Conservation (phyloP, 1,140 invertebrate species). For the Hylaeus volcanicus region DNA sequence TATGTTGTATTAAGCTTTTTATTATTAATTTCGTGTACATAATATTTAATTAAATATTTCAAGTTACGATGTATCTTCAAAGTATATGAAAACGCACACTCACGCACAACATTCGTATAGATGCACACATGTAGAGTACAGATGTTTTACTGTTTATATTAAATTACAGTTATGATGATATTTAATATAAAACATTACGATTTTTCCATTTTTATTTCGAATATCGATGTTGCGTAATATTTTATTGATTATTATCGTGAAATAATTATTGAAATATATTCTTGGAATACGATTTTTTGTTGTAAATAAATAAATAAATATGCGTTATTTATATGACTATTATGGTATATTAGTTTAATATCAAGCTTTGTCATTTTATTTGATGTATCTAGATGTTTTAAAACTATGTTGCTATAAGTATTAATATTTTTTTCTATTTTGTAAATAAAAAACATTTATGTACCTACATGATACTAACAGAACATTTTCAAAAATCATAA, state of each 20-base stretch:
- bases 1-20: not conserved
- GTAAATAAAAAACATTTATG: slow-evolving; percentile 4
- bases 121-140: not conserved
- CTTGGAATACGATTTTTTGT: too few relatives aligned
- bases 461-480: not conserved
- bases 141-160: not conserved
- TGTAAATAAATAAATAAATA: too few relatives aligned
- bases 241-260: too few relatives aligned
- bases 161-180: too few relatives aligned
- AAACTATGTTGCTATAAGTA: not conserved
- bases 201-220: too few relatives aligned
- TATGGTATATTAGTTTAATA: too few relatives aligned
- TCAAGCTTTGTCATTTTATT: not conserved
- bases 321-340: too few relatives aligned
- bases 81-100: not conserved
- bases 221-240: too few relatives aligned
- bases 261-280: too few relatives aligned
- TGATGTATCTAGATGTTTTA: not conserved
- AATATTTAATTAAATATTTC: slow-evolving; percentile 13
- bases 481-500: not conserved
- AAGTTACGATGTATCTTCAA: not conserved
- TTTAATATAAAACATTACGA: not conserved
- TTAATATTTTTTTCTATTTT: not conserved
- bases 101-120: not conserved
- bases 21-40: not conserved